A percentile compares a stretch with the other conserved stretches of the same genome.
These are phyloP conservation scores for Tachycineta bicolor DNA, from an alignment of 2,113 vertebrate genomes.

Conservation along the genomic window DNA sequence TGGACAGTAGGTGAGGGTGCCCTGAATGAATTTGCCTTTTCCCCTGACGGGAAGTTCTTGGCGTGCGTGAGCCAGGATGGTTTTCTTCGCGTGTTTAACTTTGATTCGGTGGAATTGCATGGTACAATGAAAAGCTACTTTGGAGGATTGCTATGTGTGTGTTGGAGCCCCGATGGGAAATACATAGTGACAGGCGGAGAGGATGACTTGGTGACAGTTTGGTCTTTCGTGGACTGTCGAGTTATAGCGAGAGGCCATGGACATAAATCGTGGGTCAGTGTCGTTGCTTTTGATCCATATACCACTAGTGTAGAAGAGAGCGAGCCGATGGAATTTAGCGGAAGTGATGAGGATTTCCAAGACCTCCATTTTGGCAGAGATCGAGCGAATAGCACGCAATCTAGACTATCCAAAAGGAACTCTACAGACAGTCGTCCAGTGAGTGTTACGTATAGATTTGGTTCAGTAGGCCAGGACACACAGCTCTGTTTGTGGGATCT, in stretches of 20 bases:
- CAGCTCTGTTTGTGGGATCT: slow-evolving; percentile 98
- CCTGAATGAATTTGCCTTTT: slow-evolving; percentile 97
- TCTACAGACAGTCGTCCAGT: slow-evolving; percentile 95
- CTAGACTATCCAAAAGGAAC: slow-evolving; percentile 94
- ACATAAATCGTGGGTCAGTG: slow-evolving; percentile 98
- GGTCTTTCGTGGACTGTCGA: slow-evolving; percentile 94
- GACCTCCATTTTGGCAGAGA: slow-evolving; percentile 92
- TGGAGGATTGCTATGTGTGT: slow-evolving; percentile 95
- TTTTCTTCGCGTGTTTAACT: slow-evolving; percentile 95
- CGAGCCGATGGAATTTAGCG: slow-evolving; percentile 93
- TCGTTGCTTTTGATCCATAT: slow-evolving; percentile 96
- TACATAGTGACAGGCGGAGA: slow-evolving; percentile 97
- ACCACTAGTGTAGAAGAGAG: slow-evolving; percentile 96
- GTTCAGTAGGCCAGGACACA: slow-evolving; percentile 97
- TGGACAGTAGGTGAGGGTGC: slow-evolving; percentile 98
- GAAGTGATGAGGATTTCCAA: slow-evolving; percentile 97
- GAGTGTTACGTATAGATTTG: slow-evolving; percentile 95
- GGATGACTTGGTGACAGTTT: slow-evolving; percentile 97
- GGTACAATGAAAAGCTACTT: slow-evolving; percentile 99
- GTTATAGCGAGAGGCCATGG: slow-evolving; percentile 96
- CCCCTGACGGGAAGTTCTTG: slow-evolving; percentile 96
- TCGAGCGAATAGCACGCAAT: slow-evolving; percentile 92
- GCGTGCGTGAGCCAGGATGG: slow-evolving; percentile 97
- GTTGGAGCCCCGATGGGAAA: slow-evolving; percentile 97
- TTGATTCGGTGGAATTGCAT: slow-evolving; percentile 94